Evolutionary conservation across 2,888 invertebrate genomes (phyloP).

Genomic region (Incurvaria masculella): DNA sequence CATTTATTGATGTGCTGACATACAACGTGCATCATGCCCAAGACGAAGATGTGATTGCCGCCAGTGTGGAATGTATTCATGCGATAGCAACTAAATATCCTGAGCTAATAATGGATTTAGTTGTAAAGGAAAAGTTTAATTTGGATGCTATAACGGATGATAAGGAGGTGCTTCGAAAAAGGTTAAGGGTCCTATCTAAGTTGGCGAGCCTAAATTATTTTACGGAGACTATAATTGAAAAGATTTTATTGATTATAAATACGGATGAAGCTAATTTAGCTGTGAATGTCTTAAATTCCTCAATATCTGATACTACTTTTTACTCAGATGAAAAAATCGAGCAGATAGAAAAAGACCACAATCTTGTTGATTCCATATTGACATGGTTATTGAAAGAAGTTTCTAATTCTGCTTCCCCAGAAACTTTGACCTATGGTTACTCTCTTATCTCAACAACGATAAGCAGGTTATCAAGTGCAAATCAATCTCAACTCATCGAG

Average conservation of each 20-base stretch:
- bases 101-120: constrained; percentile 45
- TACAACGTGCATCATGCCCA: constrained; percentile 43
- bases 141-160: constrained; percentile 31
- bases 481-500: constrained; percentile 28
- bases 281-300: constrained; percentile 32
- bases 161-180: constrained; percentile 30
- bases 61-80: constrained; percentile 50
- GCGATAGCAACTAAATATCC: constrained; percentile 51
- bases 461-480: constrained; percentile 30
- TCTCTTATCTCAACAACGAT: constrained; percentile 36
- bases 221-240: constrained; percentile 39
- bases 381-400: constrained; percentile 35
- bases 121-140: constrained; percentile 46
- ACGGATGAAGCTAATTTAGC: constrained; percentile 28
- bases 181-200: constrained; percentile 41
- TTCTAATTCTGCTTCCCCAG: constrained; percentile 20
- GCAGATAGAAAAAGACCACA: constrained; percentile 44
- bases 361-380: constrained; percentile 36
- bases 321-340: constrained; percentile 34
- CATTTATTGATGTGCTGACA: constrained; percentile 51
- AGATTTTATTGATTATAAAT: constrained; percentile 39
- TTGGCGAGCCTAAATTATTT: constrained; percentile 49
- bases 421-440: constrained; percentile 29
- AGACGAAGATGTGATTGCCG: constrained; percentile 36
- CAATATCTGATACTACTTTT: constrained; percentile 32